Evolutionary conservation across 1,140 invertebrate species (phyloP), one percentile per base, ranked within the genome.

Genomic region (Brachionus paranguensis): DNA sequence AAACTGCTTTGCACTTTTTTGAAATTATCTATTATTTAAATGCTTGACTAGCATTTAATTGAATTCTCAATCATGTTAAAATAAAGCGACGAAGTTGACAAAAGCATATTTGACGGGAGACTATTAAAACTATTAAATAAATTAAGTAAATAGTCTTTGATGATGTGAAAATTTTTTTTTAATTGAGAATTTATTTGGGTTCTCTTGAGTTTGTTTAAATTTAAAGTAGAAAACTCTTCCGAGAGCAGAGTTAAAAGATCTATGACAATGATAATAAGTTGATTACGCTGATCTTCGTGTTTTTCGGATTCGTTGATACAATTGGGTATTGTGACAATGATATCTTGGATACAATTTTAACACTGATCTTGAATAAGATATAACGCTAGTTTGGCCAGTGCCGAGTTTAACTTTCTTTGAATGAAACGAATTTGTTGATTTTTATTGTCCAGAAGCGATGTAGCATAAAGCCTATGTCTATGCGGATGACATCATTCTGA

Each of bases 361-460:
- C 78, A 81, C 43, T 81, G 78, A 81, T 81, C 78, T 60, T 81
- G 53, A 27, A 60, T 64, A 29, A 81, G 60, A 81, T 64, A 81
- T 2, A 81, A 41, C 8, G 78, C 78, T 29, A 81, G 20, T 65
- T 81, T 81, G 12, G 78, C 78, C 11, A 81, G 53, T 24, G 78
- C 24, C 4, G 78, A 81, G 27, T 81, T 81, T 60, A 81, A 29
- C 20, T 81, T 81, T 27, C 78, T 53, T 20, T 81, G 53, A 3
- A 81, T 68, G 3, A 81, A 68, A 11, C 64, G 37, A 27, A 81
- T 60, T 64, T 81, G 78, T 47, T 81, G 78, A 29, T 68, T 53
- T 60, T 60, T 68, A 43, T 43, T 64, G 24, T 64, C 78, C n/a
- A 68, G 24, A 45, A 81, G 33, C 27, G 53, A 45, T 43, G 53